phyloP scores from a whole-genome alignment of 2,888 invertebrate genomes.

The Camptogramma bilineatum region DNA sequence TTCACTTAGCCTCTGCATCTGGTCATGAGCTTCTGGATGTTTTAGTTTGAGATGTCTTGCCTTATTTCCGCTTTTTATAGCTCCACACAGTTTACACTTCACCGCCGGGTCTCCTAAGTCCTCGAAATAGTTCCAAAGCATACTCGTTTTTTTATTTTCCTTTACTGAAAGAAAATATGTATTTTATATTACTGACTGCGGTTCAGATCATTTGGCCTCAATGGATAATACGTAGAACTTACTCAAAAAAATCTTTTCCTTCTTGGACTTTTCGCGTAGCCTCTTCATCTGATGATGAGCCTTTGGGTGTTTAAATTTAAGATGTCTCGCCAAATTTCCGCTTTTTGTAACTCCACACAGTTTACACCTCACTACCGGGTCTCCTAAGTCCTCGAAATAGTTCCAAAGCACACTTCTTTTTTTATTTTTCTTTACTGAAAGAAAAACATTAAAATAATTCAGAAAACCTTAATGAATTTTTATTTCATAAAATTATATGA shows the following conservation, averaged over 20 bases:
- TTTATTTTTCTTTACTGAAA: too few relatives aligned
- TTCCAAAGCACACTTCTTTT: slow-evolving; percentile 30
- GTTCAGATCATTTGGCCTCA: too few relatives aligned
- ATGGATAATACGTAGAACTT: too few relatives aligned
- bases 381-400: slow-evolving; percentile 22
- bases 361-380: slow-evolving; percentile 21
- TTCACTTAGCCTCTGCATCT: neutral
- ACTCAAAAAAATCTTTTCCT: too few relatives aligned
- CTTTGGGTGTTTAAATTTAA: slow-evolving; percentile 11
- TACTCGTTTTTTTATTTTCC: slow-evolving; percentile 20
- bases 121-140: slow-evolving; percentile 32
- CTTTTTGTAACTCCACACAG: slow-evolving; percentile 19
- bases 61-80: slow-evolving; percentile 16
- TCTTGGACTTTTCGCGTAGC: too few relatives aligned
- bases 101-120: slow-evolving; percentile 6
- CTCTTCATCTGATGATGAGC: slow-evolving; percentile 1
- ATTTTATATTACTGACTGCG: too few relatives aligned
- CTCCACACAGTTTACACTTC: slow-evolving; percentile 28
- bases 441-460: too few relatives aligned
- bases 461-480: too few relatives aligned
- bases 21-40: slow-evolving; percentile 13
- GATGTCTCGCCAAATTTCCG: slow-evolving; percentile 28
- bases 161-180: too few relatives aligned
- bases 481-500: too few relatives aligned
- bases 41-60: slow-evolving; percentile 21